Evolutionary conservation across 2,888 invertebrate genomes (phyloP), one percentile per base, ranked within the genome.

Genomic region (Uloborus plumipes): DNA sequence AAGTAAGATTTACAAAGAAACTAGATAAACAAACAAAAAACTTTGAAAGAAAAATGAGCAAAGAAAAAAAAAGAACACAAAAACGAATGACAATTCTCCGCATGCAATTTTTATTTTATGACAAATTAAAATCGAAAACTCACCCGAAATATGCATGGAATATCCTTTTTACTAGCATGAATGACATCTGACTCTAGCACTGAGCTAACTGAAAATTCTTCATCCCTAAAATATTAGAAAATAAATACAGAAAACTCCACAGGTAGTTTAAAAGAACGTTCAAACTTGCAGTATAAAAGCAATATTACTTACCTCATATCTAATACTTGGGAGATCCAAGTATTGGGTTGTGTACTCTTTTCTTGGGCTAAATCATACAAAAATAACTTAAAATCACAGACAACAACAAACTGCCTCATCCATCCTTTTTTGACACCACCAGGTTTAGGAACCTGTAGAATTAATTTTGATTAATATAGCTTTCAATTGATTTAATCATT

Each of bases 401-500:
- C 98, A 67, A 98, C 98, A 20, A 99, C 98, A 90, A 97, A 99
- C 89, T 98, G 98, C 84, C 96, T 92, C 89, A 96, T 93, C 99
- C 99, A 99, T 83, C 99, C 99, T 89, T 97, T 96, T 89, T 98
- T 97, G 58, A 99, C 98, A 64, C 98, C 98, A 16, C 98, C 98
- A 47, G 94, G 94, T 89, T 97, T 97, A 4, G 99, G 99, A 84
- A 74, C 85, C 86, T 82, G 22, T 39, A 61, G 49, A 18, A n/a
- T 72, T 22, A 53, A 22, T 62, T 13, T 26, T 1, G 51, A 71
- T 39, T n/a, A 70, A 31, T 51, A 93, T 0, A 58, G 16, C 58
- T 58, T 9, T 20, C 22, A 58, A 9, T 58, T 58, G 58, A 9
- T 16, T 15, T 20, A 1, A 20, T 58, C 22, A 39, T 11, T 39